phyloP scores from a whole-genome alignment of 1,140 invertebrate species.

The Magallana angulata region DNA sequence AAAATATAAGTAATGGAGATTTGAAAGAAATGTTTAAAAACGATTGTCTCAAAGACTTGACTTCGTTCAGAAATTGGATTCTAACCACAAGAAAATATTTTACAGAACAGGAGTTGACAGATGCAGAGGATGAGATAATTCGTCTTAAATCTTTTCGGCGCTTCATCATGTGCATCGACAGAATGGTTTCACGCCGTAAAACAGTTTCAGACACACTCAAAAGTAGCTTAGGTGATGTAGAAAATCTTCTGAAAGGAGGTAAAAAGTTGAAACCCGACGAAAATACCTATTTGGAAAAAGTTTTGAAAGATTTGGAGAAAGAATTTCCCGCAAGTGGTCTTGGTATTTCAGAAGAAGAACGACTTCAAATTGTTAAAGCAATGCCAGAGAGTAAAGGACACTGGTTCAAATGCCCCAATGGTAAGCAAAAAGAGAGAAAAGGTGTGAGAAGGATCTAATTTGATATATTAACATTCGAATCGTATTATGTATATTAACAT shows the following conservation, averaged over 20 bases:
- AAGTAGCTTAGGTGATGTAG: background rate
- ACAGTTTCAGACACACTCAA: background rate
- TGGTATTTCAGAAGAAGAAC: slow-evolving; percentile 81
- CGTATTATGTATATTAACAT: too few relatives aligned
- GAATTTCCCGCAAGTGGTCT: slow-evolving; percentile 67
- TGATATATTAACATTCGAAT: too few relatives aligned
- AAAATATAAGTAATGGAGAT: background rate
- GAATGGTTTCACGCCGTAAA: background rate
- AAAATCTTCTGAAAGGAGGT: slow-evolving; percentile 21
- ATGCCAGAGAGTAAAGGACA: slow-evolving; percentile 83
- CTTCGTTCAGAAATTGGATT: slow-evolving; percentile 36
- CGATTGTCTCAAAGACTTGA: background rate
- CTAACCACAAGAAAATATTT: slow-evolving; percentile 22
- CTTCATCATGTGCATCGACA: slow-evolving; percentile 9
- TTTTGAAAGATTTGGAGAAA: slow-evolving; percentile 57
- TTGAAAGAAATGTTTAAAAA: background rate
- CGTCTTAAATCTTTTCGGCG: background rate
- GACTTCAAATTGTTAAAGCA: slow-evolving; percentile 83
- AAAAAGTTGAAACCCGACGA: slow-evolving; percentile 36
- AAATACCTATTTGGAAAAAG: slow-evolving; percentile 46
- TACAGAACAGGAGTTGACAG: slow-evolving; percentile 49
- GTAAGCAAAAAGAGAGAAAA: too few relatives aligned
- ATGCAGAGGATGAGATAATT: slow-evolving; percentile 48
- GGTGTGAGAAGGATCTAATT: too few relatives aligned
- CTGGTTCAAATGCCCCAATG: slow-evolving; percentile 88